Evolutionary conservation across 92 coral and sea anemone species (phyloP).

Genomic region (Epizoanthus fatuus): DNA sequence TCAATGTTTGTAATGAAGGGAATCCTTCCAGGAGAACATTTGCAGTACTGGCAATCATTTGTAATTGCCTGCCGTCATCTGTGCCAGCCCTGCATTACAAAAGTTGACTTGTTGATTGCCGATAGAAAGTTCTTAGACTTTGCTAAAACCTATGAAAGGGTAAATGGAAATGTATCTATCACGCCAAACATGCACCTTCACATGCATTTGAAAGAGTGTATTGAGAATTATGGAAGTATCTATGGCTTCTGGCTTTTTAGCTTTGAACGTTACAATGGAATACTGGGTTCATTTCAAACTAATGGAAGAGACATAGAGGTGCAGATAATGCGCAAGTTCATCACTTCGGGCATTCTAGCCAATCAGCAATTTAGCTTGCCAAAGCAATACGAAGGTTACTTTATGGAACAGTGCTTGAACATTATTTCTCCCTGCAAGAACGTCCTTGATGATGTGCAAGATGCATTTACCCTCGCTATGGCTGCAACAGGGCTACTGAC

Average conservation of each 20-base stretch:
- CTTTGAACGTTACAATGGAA: constrained; percentile 72
- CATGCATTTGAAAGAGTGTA: constrained; percentile 60
- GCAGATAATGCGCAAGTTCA: constrained; percentile 72
- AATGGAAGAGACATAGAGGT: constrained; percentile 62
- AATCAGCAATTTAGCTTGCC: constrained; percentile 53
- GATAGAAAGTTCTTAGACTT: constrained; percentile 43
- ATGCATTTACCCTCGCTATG: constrained; percentile 7
- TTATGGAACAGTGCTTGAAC: constrained; percentile 6
- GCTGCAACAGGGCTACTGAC: constrained; percentile 12
- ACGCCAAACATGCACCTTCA: constrained; percentile 81
- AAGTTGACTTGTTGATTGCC: constrained; percentile 2
- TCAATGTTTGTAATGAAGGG: constrained; percentile 12
- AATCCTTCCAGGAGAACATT: constrained; percentile 26
- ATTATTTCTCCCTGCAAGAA: constrained; percentile 16
- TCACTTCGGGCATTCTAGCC: constrained; percentile 55
- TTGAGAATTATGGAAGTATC: constrained; percentile 60
- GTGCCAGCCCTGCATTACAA: too few species aligned
- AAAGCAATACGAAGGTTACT: constrained; percentile 35
- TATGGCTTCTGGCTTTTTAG: constrained; percentile 69
- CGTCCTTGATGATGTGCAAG: constrained; percentile 34
- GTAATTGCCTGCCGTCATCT: constrained; percentile 6
- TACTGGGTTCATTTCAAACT: constrained; percentile 53
- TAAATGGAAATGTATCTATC: constrained; percentile 53
- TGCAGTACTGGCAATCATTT: constrained; percentile 24
- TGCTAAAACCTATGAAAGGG: constrained; percentile 35